Percentiles rank a stretch among this genome's conserved stretches.
Conservation (phyloP, 2,797 vertebrate genomes). For the Furcifer pardalis region DNA sequence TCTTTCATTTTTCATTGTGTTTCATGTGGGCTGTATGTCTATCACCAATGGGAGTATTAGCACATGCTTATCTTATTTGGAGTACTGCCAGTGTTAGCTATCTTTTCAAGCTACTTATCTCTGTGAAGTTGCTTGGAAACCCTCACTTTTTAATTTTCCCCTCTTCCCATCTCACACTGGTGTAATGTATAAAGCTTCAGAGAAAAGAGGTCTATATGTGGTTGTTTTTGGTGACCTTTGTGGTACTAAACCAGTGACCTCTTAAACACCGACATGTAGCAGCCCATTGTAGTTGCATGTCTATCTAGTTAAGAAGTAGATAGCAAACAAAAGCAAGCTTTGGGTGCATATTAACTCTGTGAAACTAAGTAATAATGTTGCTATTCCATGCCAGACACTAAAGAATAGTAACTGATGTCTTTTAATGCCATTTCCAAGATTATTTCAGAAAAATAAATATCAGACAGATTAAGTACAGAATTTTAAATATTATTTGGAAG, state of each 20-base stretch:
- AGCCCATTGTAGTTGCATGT: not conserved
- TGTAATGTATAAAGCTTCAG: conserved; percentile 59
- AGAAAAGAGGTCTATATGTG: conserved; percentile 57
- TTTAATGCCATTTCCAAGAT: not conserved
- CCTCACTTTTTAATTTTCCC: conserved; percentile 64
- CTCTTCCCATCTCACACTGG: conserved; percentile 60
- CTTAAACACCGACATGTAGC: conserved; percentile 56
- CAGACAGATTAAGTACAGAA: conserved; percentile 10
- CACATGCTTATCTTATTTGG: conserved; percentile 65
- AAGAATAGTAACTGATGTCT: not conserved
- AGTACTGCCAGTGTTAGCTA: conserved; percentile 66
- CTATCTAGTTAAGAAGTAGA: conserved; percentile 41
- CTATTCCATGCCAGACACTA: not conserved
- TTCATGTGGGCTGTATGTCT: conserved; percentile 49
- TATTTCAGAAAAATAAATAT: conserved; percentile 27
- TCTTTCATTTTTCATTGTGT: conserved; percentile 46
- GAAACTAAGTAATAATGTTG: no score
- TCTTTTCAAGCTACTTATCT: conserved; percentile 75
- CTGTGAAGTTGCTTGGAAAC: conserved; percentile 78
- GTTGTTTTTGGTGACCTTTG: conserved; percentile 64
- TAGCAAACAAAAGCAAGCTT: no score
- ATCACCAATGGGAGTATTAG: conserved; percentile 39
- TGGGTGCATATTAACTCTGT: no score
- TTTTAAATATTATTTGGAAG: not conserved
- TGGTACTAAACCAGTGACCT: conserved; percentile 66